These are phyloP conservation scores for Drosophila atroscutellata DNA, from an alignment of 2,888 invertebrate species.

Conservation along the genomic window DNA sequence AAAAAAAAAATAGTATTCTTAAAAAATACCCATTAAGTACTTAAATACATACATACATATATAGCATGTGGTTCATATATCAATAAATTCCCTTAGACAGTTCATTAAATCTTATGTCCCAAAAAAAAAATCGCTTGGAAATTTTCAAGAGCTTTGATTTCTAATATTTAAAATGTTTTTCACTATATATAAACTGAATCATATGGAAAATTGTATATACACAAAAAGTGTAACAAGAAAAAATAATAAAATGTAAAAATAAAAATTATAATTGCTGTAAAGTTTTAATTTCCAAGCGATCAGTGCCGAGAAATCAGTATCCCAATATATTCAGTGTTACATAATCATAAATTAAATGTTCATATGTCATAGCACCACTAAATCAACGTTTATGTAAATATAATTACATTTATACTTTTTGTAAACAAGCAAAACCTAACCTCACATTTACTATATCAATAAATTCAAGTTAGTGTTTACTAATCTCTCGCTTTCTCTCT, in stretches of 20 bases:
- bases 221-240: background rate
- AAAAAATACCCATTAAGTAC: slow-evolving; percentile 35
- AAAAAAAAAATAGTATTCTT: slow-evolving; percentile 18
- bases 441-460: slow-evolving; percentile 26
- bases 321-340: slow-evolving; percentile 48
- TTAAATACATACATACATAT: slow-evolving; percentile 41
- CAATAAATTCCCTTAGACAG: slow-evolving; percentile 32
- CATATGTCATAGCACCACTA: slow-evolving; percentile 70
- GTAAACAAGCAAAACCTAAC: slow-evolving; percentile 43
- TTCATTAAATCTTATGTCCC: slow-evolving; percentile 31
- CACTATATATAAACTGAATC: background rate
- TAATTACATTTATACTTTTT: slow-evolving; percentile 34
- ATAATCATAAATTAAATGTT: slow-evolving; percentile 70
- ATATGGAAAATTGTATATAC: background rate
- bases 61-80: slow-evolving; percentile 70
- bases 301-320: slow-evolving; percentile 9
- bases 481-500: slow-evolving; percentile 38
- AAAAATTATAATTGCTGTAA: background rate
- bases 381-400: slow-evolving; percentile 61
- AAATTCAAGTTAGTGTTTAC: slow-evolving; percentile 27
- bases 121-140: slow-evolving; percentile 3
- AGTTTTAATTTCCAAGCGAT: background rate
- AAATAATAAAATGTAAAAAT: background rate
- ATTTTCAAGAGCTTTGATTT: background rate
- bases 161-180: background rate